Base-by-base conservation (phyloP, 2,113 vertebrate genomes). In the Engystomops pustulosus region DNA sequence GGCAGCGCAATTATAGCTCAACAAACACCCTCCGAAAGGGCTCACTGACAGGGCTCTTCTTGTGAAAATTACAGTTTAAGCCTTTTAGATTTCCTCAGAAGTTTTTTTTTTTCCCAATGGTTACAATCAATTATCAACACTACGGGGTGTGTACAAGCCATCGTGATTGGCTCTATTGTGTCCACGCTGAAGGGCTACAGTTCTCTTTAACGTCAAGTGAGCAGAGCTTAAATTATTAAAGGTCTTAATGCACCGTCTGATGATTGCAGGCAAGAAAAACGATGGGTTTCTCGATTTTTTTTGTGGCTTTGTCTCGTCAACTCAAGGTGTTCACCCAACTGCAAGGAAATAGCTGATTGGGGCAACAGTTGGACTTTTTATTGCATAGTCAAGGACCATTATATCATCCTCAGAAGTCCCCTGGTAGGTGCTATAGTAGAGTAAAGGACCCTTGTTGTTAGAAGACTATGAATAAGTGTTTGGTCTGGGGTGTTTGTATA, bases 61-160 rank as follows among this genome's bases (percentile, higher is more conserved):
- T 8, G 27, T 12, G 60, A 32, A 67, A 34, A 67, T 67, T 67
- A 36, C 62, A 34, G 27, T 34, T 67, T 36, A 67, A 36, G 15
- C 34, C 32, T 7, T 36, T 18, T 5, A 18, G 1, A 36, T 36
- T 17, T 67, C 15, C 62, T 32, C 27, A 18, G 32, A 67, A 34
- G 30, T 7, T 67, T 36, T 65, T 20, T 36, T 65, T n/a, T n/a
- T n/a, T n/a, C n/a, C n/a, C 27, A 65, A 17, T 32, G 14, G 60
- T 36, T 67, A 67, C 30, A 67, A 67, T 67, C 15, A 67, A 36
- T 67, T 18, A 67, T 67, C 15, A 67, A 36, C 62, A 67, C 30
- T 62, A 34, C 30, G 36, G 30, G 32, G 14, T 32, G 17, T 36
- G 60, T 65, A 32, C 60, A 32, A 49, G 17, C 15, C 27, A 8